phyloP scores from a whole-genome alignment of 2,797 vertebrate species.

The Cryptoblepharus egeriae region DNA sequence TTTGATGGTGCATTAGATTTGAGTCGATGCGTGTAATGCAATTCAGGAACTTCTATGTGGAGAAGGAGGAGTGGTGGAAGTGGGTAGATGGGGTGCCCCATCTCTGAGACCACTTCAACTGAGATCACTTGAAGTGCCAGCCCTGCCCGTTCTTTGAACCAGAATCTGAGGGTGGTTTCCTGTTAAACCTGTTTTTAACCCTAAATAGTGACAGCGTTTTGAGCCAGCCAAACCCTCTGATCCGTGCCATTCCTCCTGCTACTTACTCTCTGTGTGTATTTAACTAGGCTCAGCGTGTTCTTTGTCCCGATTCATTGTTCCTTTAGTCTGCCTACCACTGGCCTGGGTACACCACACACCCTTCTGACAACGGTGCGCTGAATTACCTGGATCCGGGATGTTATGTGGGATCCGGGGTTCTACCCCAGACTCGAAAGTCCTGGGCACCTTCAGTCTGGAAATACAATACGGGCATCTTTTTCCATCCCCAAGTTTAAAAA shows the following conservation, averaged over 20 bases:
- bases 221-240: neutral
- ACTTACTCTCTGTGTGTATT: too few species aligned
- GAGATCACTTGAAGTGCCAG: too few species aligned
- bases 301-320: neutral
- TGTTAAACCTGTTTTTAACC: neutral
- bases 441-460: neutral
- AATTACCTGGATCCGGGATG: rapidly evolving
- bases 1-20: too few species aligned
- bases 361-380: too few species aligned
- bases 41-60: too few species aligned
- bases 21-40: too few species aligned
- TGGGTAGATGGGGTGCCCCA: too few species aligned
- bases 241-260: neutral
- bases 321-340: neutral
- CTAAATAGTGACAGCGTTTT: neutral
- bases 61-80: too few species aligned
- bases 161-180: neutral
- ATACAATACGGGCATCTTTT: neutral
- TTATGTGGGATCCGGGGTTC: neutral
- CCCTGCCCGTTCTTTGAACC: neutral
- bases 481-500: too few species aligned
- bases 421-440: rapidly evolving
- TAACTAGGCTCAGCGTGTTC: neutral
- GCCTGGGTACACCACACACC: neutral
- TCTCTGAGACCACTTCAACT: too few species aligned